Percentiles rank a stretch among this genome's conserved stretches.
Evolutionary conservation across 2,888 invertebrate genomes (phyloP).

Genomic region (Epistrophe eligans): DNA sequence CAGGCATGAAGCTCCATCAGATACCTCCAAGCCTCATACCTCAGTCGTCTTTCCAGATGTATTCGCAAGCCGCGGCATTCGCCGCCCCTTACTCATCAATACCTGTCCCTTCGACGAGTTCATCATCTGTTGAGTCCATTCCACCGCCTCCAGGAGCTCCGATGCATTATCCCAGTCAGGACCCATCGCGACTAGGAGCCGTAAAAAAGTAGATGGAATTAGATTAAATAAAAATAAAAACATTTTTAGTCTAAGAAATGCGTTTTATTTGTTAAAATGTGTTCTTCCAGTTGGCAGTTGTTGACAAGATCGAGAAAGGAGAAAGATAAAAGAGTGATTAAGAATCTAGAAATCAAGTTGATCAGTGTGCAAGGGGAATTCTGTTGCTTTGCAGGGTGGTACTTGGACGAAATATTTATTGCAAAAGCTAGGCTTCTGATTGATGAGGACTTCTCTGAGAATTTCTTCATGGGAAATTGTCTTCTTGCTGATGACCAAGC

Average conservation of each 20-base stretch:
- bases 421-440: slow-evolving; percentile 79
- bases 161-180: slow-evolving; percentile 98
- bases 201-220: slow-evolving; percentile 80
- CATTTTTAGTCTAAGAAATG: background rate
- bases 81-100: slow-evolving; percentile 83
- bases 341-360: slow-evolving; percentile 77
- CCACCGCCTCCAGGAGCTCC: slow-evolving; percentile 84
- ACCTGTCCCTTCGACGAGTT: slow-evolving; percentile 82
- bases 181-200: slow-evolving; percentile 95
- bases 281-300: slow-evolving; percentile 30
- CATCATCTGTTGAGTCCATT: slow-evolving; percentile 80
- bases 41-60: slow-evolving; percentile 82
- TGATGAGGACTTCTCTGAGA: slow-evolving; percentile 79
- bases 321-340: background rate
- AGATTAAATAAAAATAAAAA: slow-evolving; percentile 23
- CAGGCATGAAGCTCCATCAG: slow-evolving; percentile 84
- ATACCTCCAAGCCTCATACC: slow-evolving; percentile 83
- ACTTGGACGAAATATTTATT: slow-evolving; percentile 82
- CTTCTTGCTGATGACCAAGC: slow-evolving; percentile 82
- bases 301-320: slow-evolving; percentile 1
- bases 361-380: slow-evolving; percentile 80
- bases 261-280: slow-evolving; percentile 25
- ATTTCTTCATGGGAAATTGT: slow-evolving; percentile 78
- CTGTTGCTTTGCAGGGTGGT: slow-evolving; percentile 79
- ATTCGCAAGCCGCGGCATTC: slow-evolving; percentile 82